A percentile compares a stretch with the other conserved stretches of the same genome.
Evolutionary conservation across 2,797 vertebrate species (phyloP).

Genomic region (Sebastes itinus): DNA sequence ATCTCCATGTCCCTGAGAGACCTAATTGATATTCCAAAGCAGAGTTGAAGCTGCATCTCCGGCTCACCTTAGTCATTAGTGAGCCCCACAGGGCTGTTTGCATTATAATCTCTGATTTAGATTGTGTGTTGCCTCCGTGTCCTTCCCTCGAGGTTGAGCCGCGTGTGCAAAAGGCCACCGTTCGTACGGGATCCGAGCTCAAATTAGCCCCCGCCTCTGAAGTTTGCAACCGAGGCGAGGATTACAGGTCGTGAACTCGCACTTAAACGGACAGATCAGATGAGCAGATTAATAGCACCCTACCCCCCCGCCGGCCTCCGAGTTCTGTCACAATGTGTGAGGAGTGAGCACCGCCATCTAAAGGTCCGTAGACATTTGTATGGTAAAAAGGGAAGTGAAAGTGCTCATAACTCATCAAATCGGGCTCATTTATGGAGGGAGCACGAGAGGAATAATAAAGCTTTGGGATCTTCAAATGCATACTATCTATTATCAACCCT

Average conservation of each 20-base stretch:
- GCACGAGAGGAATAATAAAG: conserved; percentile 31
- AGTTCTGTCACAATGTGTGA: conserved; percentile 36
- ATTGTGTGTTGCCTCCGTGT: conserved; percentile 70
- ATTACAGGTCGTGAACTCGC: conserved; percentile 47
- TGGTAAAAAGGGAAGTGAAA: conserved; percentile 32
- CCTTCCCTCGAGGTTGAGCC: conserved; percentile 71
- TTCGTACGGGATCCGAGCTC: conserved; percentile 41
- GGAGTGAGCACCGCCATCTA: conserved; percentile 31
- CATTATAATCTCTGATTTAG: conserved; percentile 80
- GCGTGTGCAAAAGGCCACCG: conserved; percentile 61
- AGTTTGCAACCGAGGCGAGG: conserved; percentile 45
- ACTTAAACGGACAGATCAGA: conserved; percentile 42
- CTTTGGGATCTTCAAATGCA: neutral
- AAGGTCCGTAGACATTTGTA: conserved; percentile 51
- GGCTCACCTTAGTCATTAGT: conserved; percentile 81
- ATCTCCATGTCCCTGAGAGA: conserved; percentile 69
- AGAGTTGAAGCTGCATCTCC: conserved; percentile 67
- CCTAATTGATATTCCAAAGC: conserved; percentile 81
- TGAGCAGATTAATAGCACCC: conserved; percentile 36
- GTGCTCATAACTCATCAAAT: conserved; percentile 32
- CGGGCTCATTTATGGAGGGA: conserved; percentile 19
- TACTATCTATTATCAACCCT: neutral
- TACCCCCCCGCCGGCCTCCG: neutral
- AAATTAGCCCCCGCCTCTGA: conserved; percentile 58
- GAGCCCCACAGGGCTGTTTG: conserved; percentile 76